Percentiles rank a stretch among this genome's conserved stretches.
phyloP scores from a whole-genome alignment of 2,888 invertebrate species.

The Nephrotoma flavescens region DNA sequence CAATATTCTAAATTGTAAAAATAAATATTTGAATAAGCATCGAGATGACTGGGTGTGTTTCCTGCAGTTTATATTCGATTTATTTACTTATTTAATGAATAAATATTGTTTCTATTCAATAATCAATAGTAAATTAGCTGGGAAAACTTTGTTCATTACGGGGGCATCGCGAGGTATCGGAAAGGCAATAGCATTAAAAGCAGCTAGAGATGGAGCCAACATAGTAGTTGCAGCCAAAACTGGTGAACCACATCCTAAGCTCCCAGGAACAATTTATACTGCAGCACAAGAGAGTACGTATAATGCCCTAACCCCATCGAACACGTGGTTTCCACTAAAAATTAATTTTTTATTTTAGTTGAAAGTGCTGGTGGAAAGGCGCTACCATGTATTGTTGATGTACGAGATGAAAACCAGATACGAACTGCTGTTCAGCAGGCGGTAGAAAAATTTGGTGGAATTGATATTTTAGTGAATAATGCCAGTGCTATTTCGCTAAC shows the following conservation, averaged over 20 bases:
- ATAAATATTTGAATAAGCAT: neutral
- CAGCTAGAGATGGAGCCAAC: conserved; percentile 72
- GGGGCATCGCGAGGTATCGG: conserved; percentile 96
- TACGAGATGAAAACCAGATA: conserved; percentile 60
- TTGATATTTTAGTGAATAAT: conserved; percentile 90
- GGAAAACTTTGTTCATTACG: conserved; percentile 85
- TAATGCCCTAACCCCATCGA: conserved; percentile 18
- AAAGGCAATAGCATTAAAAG: conserved; percentile 80
- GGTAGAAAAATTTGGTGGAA: conserved; percentile 75
- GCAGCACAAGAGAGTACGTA: conserved; percentile 57
- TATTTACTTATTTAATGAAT: neutral
- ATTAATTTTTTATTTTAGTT: conserved; percentile 34
- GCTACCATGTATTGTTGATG: conserved; percentile 68
- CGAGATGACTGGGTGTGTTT: neutral
- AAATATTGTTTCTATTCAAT: neutral
- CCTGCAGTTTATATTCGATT: neutral
- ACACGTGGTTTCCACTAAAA: conserved; percentile 41
- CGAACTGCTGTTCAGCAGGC: conserved; percentile 48
- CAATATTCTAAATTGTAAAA: neutral
- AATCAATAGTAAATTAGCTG: conserved; percentile 40
- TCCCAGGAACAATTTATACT: conserved; percentile 55
- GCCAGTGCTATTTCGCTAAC: conserved; percentile 88
- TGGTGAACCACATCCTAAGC: conserved; percentile 42
- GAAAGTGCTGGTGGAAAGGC: conserved; percentile 68
- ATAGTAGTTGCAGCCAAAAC: conserved; percentile 69